Base-by-base conservation (phyloP, 2,797 vertebrate species). In the Sandelia bainsii region DNA sequence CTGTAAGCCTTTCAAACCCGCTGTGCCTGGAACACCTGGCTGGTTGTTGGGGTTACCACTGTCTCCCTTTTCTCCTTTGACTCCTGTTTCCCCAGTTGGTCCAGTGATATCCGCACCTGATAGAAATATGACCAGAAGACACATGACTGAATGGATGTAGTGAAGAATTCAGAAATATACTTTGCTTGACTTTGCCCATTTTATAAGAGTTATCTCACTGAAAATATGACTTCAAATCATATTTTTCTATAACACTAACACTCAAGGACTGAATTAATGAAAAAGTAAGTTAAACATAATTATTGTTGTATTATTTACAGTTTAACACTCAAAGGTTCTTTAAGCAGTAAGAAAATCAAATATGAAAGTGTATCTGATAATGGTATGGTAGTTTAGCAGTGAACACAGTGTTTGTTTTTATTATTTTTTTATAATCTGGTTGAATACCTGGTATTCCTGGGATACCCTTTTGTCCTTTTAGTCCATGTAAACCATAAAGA, bases 391-490 rank as follows among this genome's bases (percentile, higher is more conserved):
- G 52, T 65, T 13, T 25, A 27, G 32, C 23, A 29, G 7, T 37
- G 25, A 73, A 69, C 1, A n/a, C 3, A 44, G 12, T 40, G 12
- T 53, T 27, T 29, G 34, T 53, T 62, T 61, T 17, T 11, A 23
- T 40, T 1, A 34, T 34, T 22, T 25, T 5, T 19, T 58, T 4
- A 39, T 14, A 8, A 56, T 77, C 2, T 66, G 9, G 8, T 56
- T 73, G 13, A 58, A 32, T 94, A 97, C 98, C 98, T 96, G 95
- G 84, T 45, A 93, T 87, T 85, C 98, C 98, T 1, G 76, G 74
- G 25, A 91, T 48, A 51, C 98, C 98, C 85, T 97, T 98, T 12
- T 92, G 94, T 81, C 98, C 98, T 4, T 95, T 96, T 50, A 98
- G 90, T 51, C 98, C 98, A 62, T 98, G 63, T 42, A 98, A 87